Percentiles rank a stretch among this genome's conserved stretches.
Conservation (phyloP, 2,797 vertebrate species). For the Distichodus sexfasciatus region DNA sequence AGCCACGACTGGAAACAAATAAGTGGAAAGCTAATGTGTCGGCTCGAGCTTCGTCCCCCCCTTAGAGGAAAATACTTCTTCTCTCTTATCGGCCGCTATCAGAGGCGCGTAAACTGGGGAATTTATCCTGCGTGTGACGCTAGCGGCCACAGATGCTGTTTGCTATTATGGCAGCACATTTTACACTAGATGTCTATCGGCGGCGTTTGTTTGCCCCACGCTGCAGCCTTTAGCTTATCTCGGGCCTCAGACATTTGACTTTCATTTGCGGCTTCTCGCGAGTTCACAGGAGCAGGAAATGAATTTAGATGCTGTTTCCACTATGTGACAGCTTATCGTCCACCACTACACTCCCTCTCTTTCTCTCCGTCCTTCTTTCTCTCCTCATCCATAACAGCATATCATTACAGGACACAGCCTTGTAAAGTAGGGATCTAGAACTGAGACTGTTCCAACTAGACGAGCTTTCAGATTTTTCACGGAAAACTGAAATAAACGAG, state of each 20-base stretch:
- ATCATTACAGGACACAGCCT: too few species aligned
- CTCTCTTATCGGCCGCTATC: background rate
- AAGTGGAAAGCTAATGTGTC: background rate
- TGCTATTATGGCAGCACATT: background rate
- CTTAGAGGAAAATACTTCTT: background rate
- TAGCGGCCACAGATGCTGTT: background rate
- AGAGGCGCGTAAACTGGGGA: background rate
- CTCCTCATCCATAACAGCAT: too few species aligned
- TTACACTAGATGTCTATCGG: conserved; percentile 11
- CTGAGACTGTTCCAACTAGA: too few species aligned
- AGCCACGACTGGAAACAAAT: background rate
- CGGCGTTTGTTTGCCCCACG: conserved; percentile 1
- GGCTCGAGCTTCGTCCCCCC: background rate
- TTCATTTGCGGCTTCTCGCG: conserved; percentile 22
- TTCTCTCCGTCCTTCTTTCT: background rate
- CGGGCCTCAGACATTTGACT: conserved; percentile 28
- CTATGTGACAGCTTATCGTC: conserved; percentile 19
- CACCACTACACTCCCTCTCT: background rate
- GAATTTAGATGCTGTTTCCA: conserved; percentile 28
- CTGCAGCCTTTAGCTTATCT: conserved; percentile 35
- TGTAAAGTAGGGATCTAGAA: too few species aligned
- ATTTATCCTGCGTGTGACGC: conserved; percentile 5
- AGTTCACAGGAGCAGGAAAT: conserved; percentile 41
- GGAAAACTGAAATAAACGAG: too few species aligned
- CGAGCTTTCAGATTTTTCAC: too few species aligned